Conservation (phyloP, 2,888 invertebrate genomes). For the Sarcophaga rosellei region DNA sequence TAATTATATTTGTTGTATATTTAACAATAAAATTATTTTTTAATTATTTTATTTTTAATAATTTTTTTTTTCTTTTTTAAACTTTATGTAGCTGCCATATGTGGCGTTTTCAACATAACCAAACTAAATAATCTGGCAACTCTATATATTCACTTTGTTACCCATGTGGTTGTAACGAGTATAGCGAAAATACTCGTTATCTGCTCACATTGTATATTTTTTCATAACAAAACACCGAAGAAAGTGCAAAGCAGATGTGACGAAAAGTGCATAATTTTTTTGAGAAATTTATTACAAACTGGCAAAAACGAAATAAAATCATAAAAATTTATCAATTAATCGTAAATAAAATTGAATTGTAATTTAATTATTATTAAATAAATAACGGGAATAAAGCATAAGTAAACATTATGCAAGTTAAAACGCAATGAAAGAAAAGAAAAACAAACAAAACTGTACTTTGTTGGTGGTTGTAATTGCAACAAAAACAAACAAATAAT, state of each 20-base stretch:
- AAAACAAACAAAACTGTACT: constrained; percentile 64
- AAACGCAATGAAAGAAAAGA: constrained; percentile 51
- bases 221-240: constrained; percentile 65
- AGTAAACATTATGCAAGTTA: constrained; percentile 52
- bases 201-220: constrained; percentile 44
- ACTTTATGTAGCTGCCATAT: neutral
- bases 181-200: constrained; percentile 44
- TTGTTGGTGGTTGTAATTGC: constrained; percentile 63
- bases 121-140: neutral
- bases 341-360: neutral
- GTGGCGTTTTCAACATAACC: neutral
- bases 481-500: constrained; percentile 14
- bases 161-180: constrained; percentile 19
- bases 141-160: neutral
- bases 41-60: too few relatives aligned
- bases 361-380: neutral
- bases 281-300: constrained; percentile 5
- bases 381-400: neutral
- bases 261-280: constrained; percentile 64
- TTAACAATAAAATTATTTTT: too few relatives aligned
- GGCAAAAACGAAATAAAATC: neutral
- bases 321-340: constrained; percentile 4
- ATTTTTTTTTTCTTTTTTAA: too few relatives aligned
- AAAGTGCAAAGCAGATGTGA: constrained; percentile 65
- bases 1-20: too few relatives aligned